Evolutionary conservation across 2,888 invertebrate species (phyloP), one percentile per base, ranked within the genome.

Genomic region (Catocala sponsa): DNA sequence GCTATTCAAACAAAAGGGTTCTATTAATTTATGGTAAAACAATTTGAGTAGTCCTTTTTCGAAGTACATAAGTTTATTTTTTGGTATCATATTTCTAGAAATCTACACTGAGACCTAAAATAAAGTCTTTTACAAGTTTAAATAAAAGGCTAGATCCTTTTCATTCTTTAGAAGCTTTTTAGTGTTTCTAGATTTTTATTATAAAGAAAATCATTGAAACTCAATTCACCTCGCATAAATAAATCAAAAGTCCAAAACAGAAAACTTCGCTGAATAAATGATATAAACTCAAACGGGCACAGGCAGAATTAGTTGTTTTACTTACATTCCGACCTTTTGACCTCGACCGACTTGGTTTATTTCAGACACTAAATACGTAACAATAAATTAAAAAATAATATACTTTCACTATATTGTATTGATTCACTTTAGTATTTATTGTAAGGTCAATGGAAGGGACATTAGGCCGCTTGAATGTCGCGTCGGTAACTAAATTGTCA

Each of bases 401-500:
- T 53, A 55, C 54, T 62, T 58, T 65, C 65, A 70, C 64, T 51
- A 4, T 15, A 15, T 15, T 15, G 15, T 15, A 43, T 48, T 7
- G 32, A 13, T 52, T 35, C 51, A 59, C 55, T 46, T 12, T 53
- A 47, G 11, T 74, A 65, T 67, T 59, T 62, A 67, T 70, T 70
- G 52, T 81, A 73, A 72, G 73, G 72, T 79, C 74, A 70, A 68
- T 61, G 59, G 55, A 72, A 69, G 68, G 55, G 53, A 68, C 78
- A 74, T 72, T 68, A 64, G 66, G 57, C 65, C 74, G 72, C 74
- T 74, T 81, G 85, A 83, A 86, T 83, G 84, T 81, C 85, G 85
- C 81, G 82, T 80, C 80, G 81, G 76, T 82, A 82, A 91, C 93
- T 92, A 84, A 91, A 90, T 89, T 86, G 90, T 88, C 87, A 88